Evolutionary conservation across 1,140 invertebrate genomes (phyloP).

Genomic region (Dinothrombium tinctorium): DNA sequence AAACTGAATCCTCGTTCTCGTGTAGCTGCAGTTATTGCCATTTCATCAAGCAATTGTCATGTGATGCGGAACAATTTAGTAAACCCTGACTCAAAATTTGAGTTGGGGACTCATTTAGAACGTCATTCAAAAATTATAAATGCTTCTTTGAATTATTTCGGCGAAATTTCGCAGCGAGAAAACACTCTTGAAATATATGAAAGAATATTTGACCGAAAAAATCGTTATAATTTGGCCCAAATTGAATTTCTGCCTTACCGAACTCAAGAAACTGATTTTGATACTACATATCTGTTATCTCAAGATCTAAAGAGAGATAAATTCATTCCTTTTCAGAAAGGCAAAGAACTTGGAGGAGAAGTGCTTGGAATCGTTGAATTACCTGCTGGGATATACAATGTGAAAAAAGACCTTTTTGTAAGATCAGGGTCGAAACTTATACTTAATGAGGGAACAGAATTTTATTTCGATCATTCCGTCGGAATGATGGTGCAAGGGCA

Average conservation of each 20-base stretch:
- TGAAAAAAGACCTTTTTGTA: slow-evolving; percentile 65
- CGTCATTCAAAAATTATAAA: slow-evolving; percentile 84
- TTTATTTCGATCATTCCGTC: slow-evolving; percentile 57
- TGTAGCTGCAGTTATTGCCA: slow-evolving; percentile 66
- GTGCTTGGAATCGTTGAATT: slow-evolving; percentile 60
- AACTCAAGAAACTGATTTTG: slow-evolving; percentile 22
- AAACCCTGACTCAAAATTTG: slow-evolving; percentile 68
- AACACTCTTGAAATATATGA: slow-evolving; percentile 32
- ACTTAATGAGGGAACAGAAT: slow-evolving; percentile 55
- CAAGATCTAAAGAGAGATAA: slow-evolving; percentile 14
- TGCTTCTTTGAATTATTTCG: slow-evolving; percentile 82
- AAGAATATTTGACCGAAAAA: slow-evolving; percentile 57
- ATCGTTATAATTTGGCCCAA: slow-evolving; percentile 70
- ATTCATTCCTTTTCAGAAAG: slow-evolving; percentile 13
- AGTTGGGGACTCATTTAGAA: slow-evolving; percentile 78
- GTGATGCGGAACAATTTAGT: slow-evolving; percentile 75
- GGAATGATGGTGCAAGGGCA: slow-evolving; percentile 90
- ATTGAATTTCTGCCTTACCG: slow-evolving; percentile 63
- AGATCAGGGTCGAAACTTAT: slow-evolving; percentile 51
- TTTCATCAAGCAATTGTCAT: slow-evolving; percentile 59
- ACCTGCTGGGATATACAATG: slow-evolving; percentile 47
- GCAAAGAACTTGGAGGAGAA: slow-evolving; percentile 45
- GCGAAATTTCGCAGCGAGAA: slow-evolving; percentile 22
- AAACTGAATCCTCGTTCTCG: slow-evolving; percentile 56
- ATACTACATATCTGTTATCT: slow-evolving; percentile 15